These are phyloP conservation scores for Tineola bisselliella DNA, from an alignment of 2,888 invertebrate genomes.

Conservation along the genomic window DNA sequence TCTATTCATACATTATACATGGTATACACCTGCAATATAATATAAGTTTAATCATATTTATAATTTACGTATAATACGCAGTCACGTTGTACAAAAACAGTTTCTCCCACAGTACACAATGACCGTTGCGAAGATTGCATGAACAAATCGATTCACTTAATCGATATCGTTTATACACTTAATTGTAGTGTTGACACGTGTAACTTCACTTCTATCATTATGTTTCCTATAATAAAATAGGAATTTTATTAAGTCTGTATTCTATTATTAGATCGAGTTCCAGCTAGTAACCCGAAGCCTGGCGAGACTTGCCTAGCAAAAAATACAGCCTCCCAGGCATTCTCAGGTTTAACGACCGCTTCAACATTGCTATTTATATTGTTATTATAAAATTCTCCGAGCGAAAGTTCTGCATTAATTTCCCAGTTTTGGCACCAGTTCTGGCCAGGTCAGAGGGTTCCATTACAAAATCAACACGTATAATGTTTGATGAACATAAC, in stretches of 20 bases:
- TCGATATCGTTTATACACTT: background rate
- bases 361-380: constrained; percentile 21
- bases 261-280: constrained; percentile 58
- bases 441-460: constrained; percentile 7
- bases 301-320: constrained; percentile 44
- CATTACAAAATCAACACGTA: background rate
- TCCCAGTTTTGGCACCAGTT: background rate
- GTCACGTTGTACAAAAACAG: constrained; percentile 11
- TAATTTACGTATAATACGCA: background rate
- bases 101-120: constrained; percentile 10
- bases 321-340: constrained; percentile 25
- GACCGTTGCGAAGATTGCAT: background rate
- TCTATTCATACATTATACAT: background rate
- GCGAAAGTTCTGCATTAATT: constrained; percentile 33
- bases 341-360: constrained; percentile 45
- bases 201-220: background rate
- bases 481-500: background rate
- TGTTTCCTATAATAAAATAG: background rate
- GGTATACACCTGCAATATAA: background rate
- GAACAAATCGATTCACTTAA: background rate
- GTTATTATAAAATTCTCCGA: constrained; percentile 39
- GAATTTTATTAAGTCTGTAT: background rate
- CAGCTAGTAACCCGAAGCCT: constrained; percentile 36
- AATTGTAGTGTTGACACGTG: background rate
- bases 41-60: background rate